phyloP scores from a whole-genome alignment of 2,888 invertebrate genomes.

The Hoplodrina blanda region DNA sequence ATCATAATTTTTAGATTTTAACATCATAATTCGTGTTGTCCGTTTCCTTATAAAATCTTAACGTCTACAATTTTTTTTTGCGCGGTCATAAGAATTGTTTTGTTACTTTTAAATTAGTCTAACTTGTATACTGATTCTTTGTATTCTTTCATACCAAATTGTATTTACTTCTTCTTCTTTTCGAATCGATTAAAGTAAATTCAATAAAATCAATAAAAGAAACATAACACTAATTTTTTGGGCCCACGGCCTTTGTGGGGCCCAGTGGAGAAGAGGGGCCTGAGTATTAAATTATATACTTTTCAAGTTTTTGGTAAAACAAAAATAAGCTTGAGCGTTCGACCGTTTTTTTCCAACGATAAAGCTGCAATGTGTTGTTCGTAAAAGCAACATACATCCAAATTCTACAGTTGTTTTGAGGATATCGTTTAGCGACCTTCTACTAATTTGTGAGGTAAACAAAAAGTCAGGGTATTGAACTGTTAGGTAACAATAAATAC shows the following conservation, averaged over 20 bases:
- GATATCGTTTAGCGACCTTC: conserved; percentile 16
- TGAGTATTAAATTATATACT: too few species aligned
- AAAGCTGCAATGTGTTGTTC: not conserved
- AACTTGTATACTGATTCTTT: not conserved
- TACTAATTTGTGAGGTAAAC: conserved; percentile 26
- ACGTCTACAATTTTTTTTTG: not conserved
- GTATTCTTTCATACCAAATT: not conserved
- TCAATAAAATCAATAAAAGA: too few species aligned
- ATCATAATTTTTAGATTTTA: too few species aligned
- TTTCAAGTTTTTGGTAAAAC: too few species aligned
- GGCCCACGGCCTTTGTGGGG: too few species aligned
- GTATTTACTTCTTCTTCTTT: not conserved
- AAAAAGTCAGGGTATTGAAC: conserved; percentile 29
- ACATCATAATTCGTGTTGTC: too few species aligned
- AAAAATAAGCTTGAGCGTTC: too few species aligned
- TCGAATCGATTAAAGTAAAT: too few species aligned
- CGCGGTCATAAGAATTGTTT: not conserved
- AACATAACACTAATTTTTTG: too few species aligned
- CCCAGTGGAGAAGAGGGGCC: too few species aligned
- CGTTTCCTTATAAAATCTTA: too few species aligned
- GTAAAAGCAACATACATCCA: not conserved
- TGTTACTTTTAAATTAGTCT: not conserved
- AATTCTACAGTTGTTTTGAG: conserved; percentile 8
- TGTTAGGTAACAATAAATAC: conserved; percentile 25
- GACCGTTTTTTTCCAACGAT: too few species aligned